phyloP scores from a whole-genome alignment of 2,797 vertebrate species.

The Lophius americanus region DNA sequence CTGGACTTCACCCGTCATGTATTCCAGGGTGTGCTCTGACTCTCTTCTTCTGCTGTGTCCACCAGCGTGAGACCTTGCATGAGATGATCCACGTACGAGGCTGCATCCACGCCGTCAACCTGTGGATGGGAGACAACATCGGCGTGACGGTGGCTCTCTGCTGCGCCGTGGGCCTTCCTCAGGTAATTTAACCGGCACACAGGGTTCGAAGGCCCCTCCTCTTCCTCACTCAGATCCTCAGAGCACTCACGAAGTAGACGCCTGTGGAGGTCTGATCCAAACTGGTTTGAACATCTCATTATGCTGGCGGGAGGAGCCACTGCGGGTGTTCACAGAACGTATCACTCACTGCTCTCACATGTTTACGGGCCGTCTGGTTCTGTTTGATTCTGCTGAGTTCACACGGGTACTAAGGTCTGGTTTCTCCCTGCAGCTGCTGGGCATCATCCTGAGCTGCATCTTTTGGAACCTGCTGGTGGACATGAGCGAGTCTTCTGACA shows the following conservation, averaged over 20 bases:
- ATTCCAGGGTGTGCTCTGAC: constrained; percentile 19
- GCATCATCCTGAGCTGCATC: constrained; percentile 85
- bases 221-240: too few species aligned
- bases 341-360: too few species aligned
- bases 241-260: too few species aligned
- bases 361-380: too few species aligned
- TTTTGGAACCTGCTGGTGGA: constrained; percentile 89
- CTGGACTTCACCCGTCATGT: too few species aligned
- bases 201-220: constrained; percentile 1
- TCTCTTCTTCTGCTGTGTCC: constrained; percentile 23
- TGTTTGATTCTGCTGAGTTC: too few species aligned
- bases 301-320: too few species aligned
- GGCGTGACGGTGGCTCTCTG: constrained; percentile 85
- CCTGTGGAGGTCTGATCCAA: too few species aligned
- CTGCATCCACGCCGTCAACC: constrained; percentile 91
- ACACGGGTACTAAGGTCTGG: background rate
- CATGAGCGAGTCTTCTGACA: constrained; percentile 83
- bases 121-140: constrained; percentile 92
- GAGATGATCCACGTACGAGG: constrained; percentile 87
- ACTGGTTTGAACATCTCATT: too few species aligned
- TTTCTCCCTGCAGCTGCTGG: constrained; percentile 79
- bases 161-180: constrained; percentile 87
- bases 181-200: constrained; percentile 77
- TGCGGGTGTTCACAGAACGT: too few species aligned
- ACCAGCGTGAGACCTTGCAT: constrained; percentile 85